A percentile compares a stretch with the other conserved stretches of the same genome.
Conservation (phyloP, 2,888 invertebrate genomes). For the Meteorus cinctellus region DNA sequence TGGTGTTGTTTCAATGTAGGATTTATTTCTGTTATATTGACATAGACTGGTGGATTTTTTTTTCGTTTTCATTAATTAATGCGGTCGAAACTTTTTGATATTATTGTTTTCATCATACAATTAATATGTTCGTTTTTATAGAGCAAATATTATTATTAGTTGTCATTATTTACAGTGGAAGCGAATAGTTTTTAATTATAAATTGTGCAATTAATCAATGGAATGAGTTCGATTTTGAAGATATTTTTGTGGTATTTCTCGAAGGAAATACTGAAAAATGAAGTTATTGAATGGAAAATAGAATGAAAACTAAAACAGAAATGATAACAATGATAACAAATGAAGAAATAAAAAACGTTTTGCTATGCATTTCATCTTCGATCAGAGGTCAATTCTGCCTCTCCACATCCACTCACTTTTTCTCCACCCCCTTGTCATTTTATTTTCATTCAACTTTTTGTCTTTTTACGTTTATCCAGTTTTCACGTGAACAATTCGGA, state of each 20-base stretch:
- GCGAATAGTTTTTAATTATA: neutral
- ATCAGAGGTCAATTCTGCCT: constrained; percentile 43
- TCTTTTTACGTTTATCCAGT: constrained; percentile 48
- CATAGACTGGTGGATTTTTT: neutral
- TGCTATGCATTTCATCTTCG: constrained; percentile 42
- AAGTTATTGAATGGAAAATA: neutral
- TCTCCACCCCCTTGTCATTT: constrained; percentile 19
- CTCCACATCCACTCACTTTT: neutral
- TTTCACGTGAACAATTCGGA: constrained; percentile 48
- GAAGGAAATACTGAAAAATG: no score
- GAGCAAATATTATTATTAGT: neutral
- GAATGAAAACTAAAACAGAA: neutral
- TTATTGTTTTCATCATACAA: neutral
- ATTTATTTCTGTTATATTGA: constrained; percentile 14
- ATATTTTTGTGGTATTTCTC: no score
- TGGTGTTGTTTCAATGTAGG: neutral
- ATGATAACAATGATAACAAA: neutral
- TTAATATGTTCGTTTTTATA: neutral
- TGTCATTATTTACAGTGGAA: neutral
- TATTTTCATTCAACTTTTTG: constrained; percentile 13
- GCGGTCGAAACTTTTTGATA: no score
- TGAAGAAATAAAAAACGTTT: constrained; percentile 16
- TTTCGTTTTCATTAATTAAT: neutral
- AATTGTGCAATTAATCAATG: neutral
- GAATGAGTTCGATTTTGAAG: neutral